Percentiles rank a stretch among this genome's conserved stretches.
Conservation (phyloP, 2,888 invertebrate species). For the Clepsis dumicolana region DNA sequence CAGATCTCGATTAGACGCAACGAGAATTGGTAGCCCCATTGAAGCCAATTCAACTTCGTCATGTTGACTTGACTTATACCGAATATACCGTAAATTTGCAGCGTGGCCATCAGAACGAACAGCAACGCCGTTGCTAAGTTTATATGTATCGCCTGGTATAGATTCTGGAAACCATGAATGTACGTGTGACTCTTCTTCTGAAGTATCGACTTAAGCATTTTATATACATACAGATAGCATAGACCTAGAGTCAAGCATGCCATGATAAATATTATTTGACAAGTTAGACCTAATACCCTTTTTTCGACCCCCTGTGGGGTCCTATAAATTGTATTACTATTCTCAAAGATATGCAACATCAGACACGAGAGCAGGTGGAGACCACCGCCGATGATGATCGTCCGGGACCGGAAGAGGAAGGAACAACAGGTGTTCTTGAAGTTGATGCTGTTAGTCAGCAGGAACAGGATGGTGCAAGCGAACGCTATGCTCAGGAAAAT, state of each 20-base stretch:
- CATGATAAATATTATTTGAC: slow-evolving; percentile 94
- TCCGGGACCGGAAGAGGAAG: slow-evolving; percentile 91
- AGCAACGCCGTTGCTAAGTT: slow-evolving; percentile 95
- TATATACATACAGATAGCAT: slow-evolving; percentile 94
- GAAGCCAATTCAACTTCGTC: slow-evolving; percentile 93
- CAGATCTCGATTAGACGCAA: slow-evolving; percentile 94
- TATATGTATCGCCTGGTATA: slow-evolving; percentile 95
- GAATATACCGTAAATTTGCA: slow-evolving; percentile 92
- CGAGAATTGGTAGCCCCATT: slow-evolving; percentile 96
- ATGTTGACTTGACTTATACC: slow-evolving; percentile 84
- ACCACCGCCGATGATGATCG: slow-evolving; percentile 92
- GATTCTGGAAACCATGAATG: slow-evolving; percentile 92
- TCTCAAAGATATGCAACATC: slow-evolving; percentile 92
- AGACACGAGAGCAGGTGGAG: slow-evolving; percentile 93
- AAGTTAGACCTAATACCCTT: slow-evolving; percentile 90
- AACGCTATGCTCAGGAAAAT: slow-evolving; percentile 96
- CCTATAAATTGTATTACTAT: slow-evolving; percentile 80
- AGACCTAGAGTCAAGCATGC: slow-evolving; percentile 94
- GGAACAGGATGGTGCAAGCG: slow-evolving; percentile 93
- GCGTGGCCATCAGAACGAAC: slow-evolving; percentile 92
- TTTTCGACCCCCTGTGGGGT: slow-evolving; percentile 79
- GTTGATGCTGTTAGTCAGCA: slow-evolving; percentile 92
- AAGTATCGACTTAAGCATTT: slow-evolving; percentile 90
- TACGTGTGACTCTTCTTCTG: slow-evolving; percentile 92
- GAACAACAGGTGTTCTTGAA: slow-evolving; percentile 90